Base-by-base conservation (phyloP, 2,113 vertebrate species). In the Pomatorhinus ruficollis region DNA sequence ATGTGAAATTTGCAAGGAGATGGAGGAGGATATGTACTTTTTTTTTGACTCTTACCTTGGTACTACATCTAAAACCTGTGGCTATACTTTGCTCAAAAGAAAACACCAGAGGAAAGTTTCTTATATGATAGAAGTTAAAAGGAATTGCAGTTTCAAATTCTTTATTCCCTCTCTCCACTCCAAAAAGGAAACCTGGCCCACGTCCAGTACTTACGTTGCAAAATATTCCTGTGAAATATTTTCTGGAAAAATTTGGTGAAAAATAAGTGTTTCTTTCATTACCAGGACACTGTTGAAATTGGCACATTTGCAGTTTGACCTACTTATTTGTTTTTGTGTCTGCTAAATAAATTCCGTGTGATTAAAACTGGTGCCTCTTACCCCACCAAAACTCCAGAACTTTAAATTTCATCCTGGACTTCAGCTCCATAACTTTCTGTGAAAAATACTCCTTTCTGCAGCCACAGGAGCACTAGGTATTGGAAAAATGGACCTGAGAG, bases 221-320 rank as follows among this genome's bases (percentile, higher is more conserved):
- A 76, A 94, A 93, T 93, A 74, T 96, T 93, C 94, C 95, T 89
- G 9, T 79, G 77, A 52, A 61, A 83, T 71, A n/a, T n/a, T 54
- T 83, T 77, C 49, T 83, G 80, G 71, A 90, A 83, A 83, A 70
- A 63, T 81, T 89, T 90, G 94, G 82, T 91, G 49, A 94, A 87
- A 89, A 74, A 28, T 42, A 75, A 91, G 89, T 82, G 79, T 96
- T 97, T 91, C 59, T 89, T 68, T 96, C 71, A 87, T 97, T 96
- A 94, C 76, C 86, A 80, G 79, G 72, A 86, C 64, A 19, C 59
- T 87, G 89, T 65, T 96, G 90, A 93, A 94, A 81, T 75, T 86
- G 44, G 90, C 91, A 95, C 68, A 84, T 70, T 89, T 22, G n/a
- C 70, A 72, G n/a, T 90, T 89, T 96, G 92, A 93, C 95, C 93